Evolutionary conservation across 2,888 invertebrate species (phyloP).

Genomic region (Plemyria rubiginata): DNA sequence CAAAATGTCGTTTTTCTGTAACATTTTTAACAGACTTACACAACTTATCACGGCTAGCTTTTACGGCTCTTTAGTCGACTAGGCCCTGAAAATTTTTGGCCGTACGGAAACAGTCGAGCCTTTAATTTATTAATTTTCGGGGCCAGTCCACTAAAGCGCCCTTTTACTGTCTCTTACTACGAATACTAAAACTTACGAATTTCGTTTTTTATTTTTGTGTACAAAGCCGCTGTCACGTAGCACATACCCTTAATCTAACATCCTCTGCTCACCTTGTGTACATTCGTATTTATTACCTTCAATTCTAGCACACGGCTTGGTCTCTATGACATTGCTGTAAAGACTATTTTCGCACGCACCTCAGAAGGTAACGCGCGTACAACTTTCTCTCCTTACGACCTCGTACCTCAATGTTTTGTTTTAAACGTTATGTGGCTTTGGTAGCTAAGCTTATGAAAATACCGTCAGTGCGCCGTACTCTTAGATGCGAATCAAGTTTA

Average conservation of each 20-base stretch:
- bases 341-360: conserved; percentile 17
- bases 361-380: conserved; percentile 7
- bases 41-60: too few species aligned
- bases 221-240: neutral
- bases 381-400: conserved; percentile 32
- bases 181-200: too few species aligned
- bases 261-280: conserved; percentile 26
- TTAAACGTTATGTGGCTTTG: conserved; percentile 19
- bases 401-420: conserved; percentile 30
- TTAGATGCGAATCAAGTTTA: too few species aligned
- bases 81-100: too few species aligned
- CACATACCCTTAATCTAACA: conserved; percentile 13
- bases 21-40: too few species aligned
- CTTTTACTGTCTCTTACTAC: too few species aligned
- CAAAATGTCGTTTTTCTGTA: too few species aligned
- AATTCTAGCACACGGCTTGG: neutral
- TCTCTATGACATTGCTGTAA: conserved; percentile 7
- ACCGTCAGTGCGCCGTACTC: neutral
- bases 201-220: too few species aligned
- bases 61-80: too few species aligned
- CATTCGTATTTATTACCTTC: conserved; percentile 14
- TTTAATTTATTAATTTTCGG: too few species aligned
- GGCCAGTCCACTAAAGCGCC: too few species aligned
- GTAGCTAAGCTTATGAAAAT: neutral
- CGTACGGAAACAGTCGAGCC: too few species aligned